Percentiles rank a stretch among this genome's conserved stretches.
Evolutionary conservation across 1,140 invertebrate genomes (phyloP).

Genomic region (Hesperophylax magnus): DNA sequence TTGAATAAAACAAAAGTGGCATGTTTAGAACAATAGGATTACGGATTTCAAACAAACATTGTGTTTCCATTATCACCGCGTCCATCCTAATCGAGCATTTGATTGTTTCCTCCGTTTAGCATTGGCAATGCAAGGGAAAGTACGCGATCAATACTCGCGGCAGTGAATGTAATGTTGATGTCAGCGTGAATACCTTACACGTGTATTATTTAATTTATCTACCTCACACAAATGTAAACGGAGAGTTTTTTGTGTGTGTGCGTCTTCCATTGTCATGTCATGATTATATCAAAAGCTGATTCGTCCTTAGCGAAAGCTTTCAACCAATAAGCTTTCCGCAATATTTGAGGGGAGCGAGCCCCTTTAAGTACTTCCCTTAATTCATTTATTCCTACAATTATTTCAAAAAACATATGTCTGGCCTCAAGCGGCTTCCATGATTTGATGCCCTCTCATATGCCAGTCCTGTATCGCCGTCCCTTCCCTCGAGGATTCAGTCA

Average conservation of each 20-base stretch:
- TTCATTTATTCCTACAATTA: constrained; percentile 53
- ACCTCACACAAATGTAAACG: neutral
- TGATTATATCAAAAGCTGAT: constrained; percentile 30
- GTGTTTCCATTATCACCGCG: no score
- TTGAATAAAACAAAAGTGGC: no score
- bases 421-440: constrained; percentile 25
- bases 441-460: constrained; percentile 16
- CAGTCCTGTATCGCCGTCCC: neutral
- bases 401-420: constrained; percentile 49
- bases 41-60: no score
- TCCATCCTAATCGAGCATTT: neutral
- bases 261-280: constrained; percentile 30
- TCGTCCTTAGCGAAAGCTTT: constrained; percentile 26
- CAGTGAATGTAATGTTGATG: neutral
- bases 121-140: neutral
- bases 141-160: constrained; percentile 11
- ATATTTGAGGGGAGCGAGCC: constrained; percentile 4
- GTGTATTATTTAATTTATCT: constrained; percentile 23
- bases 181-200: neutral
- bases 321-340: constrained; percentile 38
- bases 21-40: no score
- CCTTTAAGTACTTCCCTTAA: constrained; percentile 32
- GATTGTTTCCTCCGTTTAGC: neutral
- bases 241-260: neutral
- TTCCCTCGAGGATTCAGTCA: neutral